Percentiles rank a stretch among this genome's conserved stretches.
Conservation (phyloP, 2,888 invertebrate genomes). For the Erebia ligea region DNA sequence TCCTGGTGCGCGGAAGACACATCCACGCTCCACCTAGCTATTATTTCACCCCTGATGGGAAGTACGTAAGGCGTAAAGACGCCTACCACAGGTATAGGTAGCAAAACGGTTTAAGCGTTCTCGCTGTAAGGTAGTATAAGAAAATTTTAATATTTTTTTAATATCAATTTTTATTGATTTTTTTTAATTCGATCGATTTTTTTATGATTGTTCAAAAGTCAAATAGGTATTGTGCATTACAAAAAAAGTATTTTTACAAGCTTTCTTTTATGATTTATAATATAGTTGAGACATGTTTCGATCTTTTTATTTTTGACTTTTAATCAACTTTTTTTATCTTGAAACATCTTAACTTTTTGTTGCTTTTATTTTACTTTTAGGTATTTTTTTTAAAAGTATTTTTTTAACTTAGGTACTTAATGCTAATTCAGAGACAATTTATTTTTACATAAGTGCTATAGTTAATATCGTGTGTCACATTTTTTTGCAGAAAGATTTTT, state of each 20-base stretch:
- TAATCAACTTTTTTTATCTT: neutral
- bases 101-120: conserved; percentile 44
- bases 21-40: conserved; percentile 77
- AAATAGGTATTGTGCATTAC: neutral
- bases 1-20: conserved; percentile 73
- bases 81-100: conserved; percentile 77
- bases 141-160: conserved; percentile 23
- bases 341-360: neutral
- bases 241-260: conserved; percentile 9
- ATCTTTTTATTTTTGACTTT: neutral
- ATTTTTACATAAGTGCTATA: neutral
- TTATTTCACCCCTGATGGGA: conserved; percentile 77
- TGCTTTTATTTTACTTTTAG: neutral
- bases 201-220: neutral
- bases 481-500: neutral
- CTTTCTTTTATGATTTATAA: neutral
- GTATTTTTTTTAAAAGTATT: neutral
- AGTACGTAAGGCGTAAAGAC: conserved; percentile 77
- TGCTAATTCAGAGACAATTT: neutral
- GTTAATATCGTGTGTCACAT: neutral
- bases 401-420: conserved; percentile 15
- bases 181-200: conserved; percentile 11
- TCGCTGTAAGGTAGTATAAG: conserved; percentile 16
- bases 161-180: conserved; percentile 17
- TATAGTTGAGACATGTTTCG: neutral